These are phyloP conservation scores for Abscondita cerata DNA, from an alignment of 2,888 invertebrate species.

Conservation along the genomic window DNA sequence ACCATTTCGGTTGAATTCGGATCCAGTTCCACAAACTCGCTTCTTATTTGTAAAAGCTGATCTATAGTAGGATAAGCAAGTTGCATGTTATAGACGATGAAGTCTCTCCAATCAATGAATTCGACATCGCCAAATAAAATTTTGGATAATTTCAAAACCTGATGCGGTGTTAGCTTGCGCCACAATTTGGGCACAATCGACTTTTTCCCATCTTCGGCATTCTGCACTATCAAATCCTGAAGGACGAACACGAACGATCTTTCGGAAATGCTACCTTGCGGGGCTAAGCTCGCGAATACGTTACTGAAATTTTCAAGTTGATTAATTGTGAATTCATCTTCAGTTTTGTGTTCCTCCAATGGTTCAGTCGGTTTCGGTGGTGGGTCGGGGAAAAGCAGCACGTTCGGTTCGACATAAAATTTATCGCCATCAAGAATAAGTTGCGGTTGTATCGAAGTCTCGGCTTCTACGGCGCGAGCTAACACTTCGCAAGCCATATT, in stretches of 20 bases:
- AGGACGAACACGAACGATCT: conserved; percentile 56
- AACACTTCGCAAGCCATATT: conserved; percentile 52
- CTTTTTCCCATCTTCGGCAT: conserved; percentile 49
- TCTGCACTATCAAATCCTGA: conserved; percentile 56
- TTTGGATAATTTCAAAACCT: conserved; percentile 34
- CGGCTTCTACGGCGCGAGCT: conserved; percentile 57
- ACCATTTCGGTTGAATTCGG: conserved; percentile 53
- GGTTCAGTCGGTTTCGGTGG: conserved; percentile 43
- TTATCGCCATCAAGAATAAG: conserved; percentile 55
- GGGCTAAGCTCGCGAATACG: conserved; percentile 55
- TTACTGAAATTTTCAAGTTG: conserved; percentile 50
- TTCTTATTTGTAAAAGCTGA: conserved; percentile 63
- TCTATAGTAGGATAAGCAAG: conserved; percentile 63
- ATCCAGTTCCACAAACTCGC: conserved; percentile 62
- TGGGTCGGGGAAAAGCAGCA: conserved; percentile 48
- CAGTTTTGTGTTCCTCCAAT: conserved; percentile 31
- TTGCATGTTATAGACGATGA: conserved; percentile 67
- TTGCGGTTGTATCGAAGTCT: conserved; percentile 56
- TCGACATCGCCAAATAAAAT: conserved; percentile 64
- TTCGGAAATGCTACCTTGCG: conserved; percentile 54
- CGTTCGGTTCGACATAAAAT: conserved; percentile 54
- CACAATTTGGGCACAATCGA: conserved; percentile 53
- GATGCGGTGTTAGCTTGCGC: conserved; percentile 46
- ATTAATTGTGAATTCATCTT: conserved; percentile 47
- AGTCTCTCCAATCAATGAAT: conserved; percentile 71